Base-by-base conservation (phyloP, 2,888 invertebrate genomes). In the Nephrotoma appendiculata region DNA sequence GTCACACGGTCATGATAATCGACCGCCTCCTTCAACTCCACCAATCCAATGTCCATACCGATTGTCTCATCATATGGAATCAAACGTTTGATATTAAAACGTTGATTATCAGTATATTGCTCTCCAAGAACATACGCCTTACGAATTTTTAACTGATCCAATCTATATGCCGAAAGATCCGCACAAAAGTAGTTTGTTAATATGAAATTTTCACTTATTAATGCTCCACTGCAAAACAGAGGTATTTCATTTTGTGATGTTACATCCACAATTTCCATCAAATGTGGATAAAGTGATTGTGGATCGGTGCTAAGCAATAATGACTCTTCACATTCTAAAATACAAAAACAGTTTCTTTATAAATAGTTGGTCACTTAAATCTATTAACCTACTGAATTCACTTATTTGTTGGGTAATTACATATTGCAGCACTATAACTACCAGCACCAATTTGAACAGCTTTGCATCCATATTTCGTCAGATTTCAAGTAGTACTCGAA, bases 21-120 rank as follows among this genome's bases (percentile, higher is more conserved):
- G 19, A 89, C 91, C 0, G 87, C 86, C 0, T 89, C 91, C 88
- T 90, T 90, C 19, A 92, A 87, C 87, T 90, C 91, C 31, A 92
- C 48, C 7, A 92, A 48, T 0, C 91, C 89, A 86, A 92, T 90
- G 86, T n/a, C n/a, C n/a, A n/a, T n/a, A n/a, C n/a, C n/a, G 86
- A 92, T 92, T 92, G 43, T 91, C 89, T 86, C 45, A 5, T 86
- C 84, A 57, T 87, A 87, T 7, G 86, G 57, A 4, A 87, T 83
- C 7, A 88, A 71, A 41, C 87, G 86, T 19, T 86, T 87, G 3
- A 87, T 87, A 48, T 86, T 83, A 89, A 88, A 90, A 86, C 91
- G 91, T 87, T 91, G 90, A 3, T 89, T 87, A 12, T 89, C 89
- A 11, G 2, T 48, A 11, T 1, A 48, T 1, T 48, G 9, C 7